phyloP scores from a whole-genome alignment of 2,113 vertebrate genomes.

The Mus spicilegus region DNA sequence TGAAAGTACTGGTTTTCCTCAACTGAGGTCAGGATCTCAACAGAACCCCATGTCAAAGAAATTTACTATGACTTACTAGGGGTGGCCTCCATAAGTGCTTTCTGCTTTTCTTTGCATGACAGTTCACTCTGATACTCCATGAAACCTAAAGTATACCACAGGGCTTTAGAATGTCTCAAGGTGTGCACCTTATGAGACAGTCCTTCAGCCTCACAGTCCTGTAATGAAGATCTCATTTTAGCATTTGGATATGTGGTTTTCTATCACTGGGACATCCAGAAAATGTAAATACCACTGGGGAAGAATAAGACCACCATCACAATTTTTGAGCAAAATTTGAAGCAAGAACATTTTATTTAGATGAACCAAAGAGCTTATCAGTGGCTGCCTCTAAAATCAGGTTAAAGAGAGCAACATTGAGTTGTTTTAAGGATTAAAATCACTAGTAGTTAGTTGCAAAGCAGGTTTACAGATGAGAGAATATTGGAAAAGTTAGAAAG shows the following conservation, averaged over 20 bases:
- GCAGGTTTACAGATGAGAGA: neutral
- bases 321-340: neutral
- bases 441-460: neutral
- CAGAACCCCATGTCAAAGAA: neutral
- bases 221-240: neutral
- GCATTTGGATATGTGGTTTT: neutral
- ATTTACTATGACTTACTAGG: neutral
- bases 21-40: neutral
- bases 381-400: neutral
- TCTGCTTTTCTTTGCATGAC: neutral
- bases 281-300: neutral
- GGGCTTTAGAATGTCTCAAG: neutral
- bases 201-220: neutral
- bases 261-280: neutral
- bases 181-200: neutral
- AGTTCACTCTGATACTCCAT: neutral
- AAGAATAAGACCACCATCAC: neutral
- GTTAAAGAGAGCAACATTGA: neutral
- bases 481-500: neutral
- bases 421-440: neutral
- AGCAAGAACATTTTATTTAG: neutral
- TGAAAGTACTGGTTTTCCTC: neutral
- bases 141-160: neutral
- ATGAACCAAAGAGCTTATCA: neutral
- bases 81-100: neutral